Evolutionary conservation across 2,113 vertebrate species (phyloP).

Genomic region (Gasterosteus aculeatus): DNA sequence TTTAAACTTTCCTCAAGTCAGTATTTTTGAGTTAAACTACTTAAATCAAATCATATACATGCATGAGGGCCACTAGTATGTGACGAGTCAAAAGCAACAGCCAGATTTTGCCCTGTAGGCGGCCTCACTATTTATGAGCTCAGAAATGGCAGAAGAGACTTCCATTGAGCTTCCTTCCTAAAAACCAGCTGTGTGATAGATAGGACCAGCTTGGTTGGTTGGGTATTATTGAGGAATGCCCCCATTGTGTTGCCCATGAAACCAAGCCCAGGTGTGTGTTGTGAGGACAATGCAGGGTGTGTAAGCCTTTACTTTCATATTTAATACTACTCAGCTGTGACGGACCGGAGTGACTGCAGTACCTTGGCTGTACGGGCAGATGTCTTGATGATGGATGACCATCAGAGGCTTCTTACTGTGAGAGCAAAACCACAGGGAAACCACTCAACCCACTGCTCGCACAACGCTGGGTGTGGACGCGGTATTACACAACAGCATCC

Average conservation of each 20-base stretch:
- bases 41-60: neutral
- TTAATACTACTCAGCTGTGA: neutral
- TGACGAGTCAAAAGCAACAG: neutral
- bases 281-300: neutral
- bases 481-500: slow-evolving; percentile 1
- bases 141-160: neutral
- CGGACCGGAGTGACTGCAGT: slow-evolving; percentile 43
- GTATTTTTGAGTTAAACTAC: neutral
- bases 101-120: slow-evolving; percentile 5
- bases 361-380: slow-evolving; percentile 89
- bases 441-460: slow-evolving; percentile 41
- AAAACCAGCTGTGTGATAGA: slow-evolving; percentile 39
- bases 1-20: neutral
- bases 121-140: slow-evolving; percentile 21
- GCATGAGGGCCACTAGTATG: neutral
- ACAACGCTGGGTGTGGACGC: slow-evolving; percentile 33
- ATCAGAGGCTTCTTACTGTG: slow-evolving; percentile 89
- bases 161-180: slow-evolving; percentile 1
- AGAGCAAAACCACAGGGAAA: slow-evolving; percentile 41
- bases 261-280: slow-evolving; percentile 13
- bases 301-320: neutral
- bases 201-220: slow-evolving; percentile 6
- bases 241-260: slow-evolving; percentile 11
- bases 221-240: slow-evolving; percentile 36
- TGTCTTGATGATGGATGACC: slow-evolving; percentile 87